phyloP scores from a whole-genome alignment of 2,113 vertebrate species.

The Notothenia coriiceps region DNA sequence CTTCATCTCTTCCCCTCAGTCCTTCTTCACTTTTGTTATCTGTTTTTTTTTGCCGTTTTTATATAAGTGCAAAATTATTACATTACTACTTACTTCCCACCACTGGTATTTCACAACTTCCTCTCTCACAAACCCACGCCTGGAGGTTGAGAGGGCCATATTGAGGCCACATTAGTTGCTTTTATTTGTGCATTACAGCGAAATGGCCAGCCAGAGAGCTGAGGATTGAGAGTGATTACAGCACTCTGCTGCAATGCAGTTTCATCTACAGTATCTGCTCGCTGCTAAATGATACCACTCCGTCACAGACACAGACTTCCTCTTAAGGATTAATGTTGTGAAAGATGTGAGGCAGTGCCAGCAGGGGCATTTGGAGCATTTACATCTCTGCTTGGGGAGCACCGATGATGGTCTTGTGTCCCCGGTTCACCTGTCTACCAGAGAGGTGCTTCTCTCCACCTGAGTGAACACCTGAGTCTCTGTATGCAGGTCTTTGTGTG shows the following conservation, averaged over 20 bases:
- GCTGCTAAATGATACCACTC: constrained; percentile 63
- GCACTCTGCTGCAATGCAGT: constrained; percentile 65
- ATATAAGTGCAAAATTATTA: background rate
- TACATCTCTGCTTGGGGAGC: constrained; percentile 27
- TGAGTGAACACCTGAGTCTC: constrained; percentile 38
- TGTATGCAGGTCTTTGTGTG: constrained; percentile 56
- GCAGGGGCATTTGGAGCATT: background rate
- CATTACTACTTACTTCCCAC: constrained; percentile 1
- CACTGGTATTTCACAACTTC: constrained; percentile 10
- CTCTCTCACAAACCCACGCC: constrained; percentile 9
- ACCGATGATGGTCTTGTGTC: constrained; percentile 38
- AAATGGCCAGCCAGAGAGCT: constrained; percentile 28
- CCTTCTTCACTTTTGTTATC: background rate
- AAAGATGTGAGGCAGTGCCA: constrained; percentile 50
- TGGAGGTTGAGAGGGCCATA: constrained; percentile 14
- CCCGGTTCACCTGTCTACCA: constrained; percentile 50
- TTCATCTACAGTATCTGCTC: constrained; percentile 58
- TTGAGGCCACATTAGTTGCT: constrained; percentile 24
- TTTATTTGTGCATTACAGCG: constrained; percentile 52
- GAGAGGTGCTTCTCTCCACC: constrained; percentile 33
- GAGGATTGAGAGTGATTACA: constrained; percentile 48
- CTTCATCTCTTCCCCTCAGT: background rate
- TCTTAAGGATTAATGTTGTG: constrained; percentile 42
- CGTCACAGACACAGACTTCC: constrained; percentile 45
- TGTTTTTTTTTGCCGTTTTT: constrained; percentile 1